Conservation (phyloP, 2,888 invertebrate genomes). For the Pinctada fucata region DNA sequence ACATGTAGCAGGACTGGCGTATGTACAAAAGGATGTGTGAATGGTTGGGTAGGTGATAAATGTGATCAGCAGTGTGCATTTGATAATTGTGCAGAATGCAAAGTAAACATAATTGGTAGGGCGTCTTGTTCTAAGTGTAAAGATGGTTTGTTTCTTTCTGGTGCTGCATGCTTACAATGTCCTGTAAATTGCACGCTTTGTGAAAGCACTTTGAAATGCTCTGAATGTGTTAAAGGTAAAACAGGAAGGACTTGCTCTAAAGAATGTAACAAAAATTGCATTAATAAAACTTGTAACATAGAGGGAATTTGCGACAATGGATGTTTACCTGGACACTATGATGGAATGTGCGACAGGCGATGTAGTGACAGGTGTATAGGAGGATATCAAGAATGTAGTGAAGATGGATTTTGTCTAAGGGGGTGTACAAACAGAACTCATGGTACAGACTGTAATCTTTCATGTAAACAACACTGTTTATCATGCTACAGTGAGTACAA, state of each 20-base stretch:
- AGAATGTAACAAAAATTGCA: not conserved
- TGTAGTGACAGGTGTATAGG: not conserved
- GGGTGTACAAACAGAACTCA: not conserved
- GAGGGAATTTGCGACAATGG: not conserved
- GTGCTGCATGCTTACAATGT: not conserved
- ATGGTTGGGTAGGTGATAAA: not conserved
- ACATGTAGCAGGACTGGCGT: not conserved
- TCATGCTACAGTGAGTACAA: not conserved
- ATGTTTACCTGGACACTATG: not conserved
- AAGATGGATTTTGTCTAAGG: not conserved
- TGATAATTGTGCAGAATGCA: not conserved
- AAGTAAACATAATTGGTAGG: not conserved
- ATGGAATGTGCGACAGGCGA: not conserved
- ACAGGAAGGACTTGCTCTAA: not conserved
- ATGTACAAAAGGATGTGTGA: not conserved
- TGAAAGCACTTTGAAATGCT: not conserved
- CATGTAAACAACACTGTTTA: not conserved
- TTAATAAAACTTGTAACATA: not conserved
- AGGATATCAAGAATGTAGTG: not conserved
- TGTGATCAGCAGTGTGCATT: not conserved
- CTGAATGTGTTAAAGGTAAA: not conserved
- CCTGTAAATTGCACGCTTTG: not conserved
- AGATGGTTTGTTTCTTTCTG: not conserved
- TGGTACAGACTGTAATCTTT: not conserved
- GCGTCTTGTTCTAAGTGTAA: not conserved